Evolutionary conservation across 1,140 invertebrate genomes (phyloP).

Genomic region (Aphelinus certus): DNA sequence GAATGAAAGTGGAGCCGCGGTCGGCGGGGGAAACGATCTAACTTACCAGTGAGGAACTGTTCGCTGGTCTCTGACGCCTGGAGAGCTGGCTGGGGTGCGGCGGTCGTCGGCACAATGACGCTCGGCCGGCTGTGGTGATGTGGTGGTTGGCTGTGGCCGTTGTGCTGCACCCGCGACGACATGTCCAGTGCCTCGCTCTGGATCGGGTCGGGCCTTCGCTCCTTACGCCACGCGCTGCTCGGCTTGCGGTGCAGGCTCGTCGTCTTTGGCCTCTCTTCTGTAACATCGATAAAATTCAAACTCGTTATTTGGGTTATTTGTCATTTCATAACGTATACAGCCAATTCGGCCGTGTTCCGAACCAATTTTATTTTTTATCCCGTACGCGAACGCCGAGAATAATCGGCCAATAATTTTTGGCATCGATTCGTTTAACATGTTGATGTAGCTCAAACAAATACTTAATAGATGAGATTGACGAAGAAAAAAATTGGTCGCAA

Average conservation of each 20-base stretch:
- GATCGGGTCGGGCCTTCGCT: slow-evolving; percentile 63
- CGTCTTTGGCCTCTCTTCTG: slow-evolving; percentile 62
- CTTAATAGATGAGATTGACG: too few species aligned
- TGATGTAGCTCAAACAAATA: too few species aligned
- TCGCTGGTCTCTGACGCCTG: slow-evolving; percentile 19
- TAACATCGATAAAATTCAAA: slow-evolving; percentile 15
- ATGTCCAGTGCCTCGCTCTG: slow-evolving; percentile 64
- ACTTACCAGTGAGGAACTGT: slow-evolving; percentile 48
- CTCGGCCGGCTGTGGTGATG: slow-evolving; percentile 58
- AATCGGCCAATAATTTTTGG: too few species aligned
- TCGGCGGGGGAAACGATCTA: not conserved
- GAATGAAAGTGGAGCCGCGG: not conserved
- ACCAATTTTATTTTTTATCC: too few species aligned
- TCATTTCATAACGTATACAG: too few species aligned
- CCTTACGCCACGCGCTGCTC: slow-evolving; percentile 63
- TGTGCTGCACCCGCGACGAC: slow-evolving; percentile 54
- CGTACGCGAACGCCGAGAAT: too few species aligned
- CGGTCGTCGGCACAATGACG: slow-evolving; percentile 62
- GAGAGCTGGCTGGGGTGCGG: slow-evolving; percentile 24
- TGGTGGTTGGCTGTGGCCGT: slow-evolving; percentile 10
- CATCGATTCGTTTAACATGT: too few species aligned
- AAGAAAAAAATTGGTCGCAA: too few species aligned
- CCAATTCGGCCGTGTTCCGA: too few species aligned
- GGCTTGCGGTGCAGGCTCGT: slow-evolving; percentile 61
- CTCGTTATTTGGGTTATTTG: too few species aligned